Conservation (phyloP, 2,888 invertebrate genomes). For the Philereme transversata region DNA sequence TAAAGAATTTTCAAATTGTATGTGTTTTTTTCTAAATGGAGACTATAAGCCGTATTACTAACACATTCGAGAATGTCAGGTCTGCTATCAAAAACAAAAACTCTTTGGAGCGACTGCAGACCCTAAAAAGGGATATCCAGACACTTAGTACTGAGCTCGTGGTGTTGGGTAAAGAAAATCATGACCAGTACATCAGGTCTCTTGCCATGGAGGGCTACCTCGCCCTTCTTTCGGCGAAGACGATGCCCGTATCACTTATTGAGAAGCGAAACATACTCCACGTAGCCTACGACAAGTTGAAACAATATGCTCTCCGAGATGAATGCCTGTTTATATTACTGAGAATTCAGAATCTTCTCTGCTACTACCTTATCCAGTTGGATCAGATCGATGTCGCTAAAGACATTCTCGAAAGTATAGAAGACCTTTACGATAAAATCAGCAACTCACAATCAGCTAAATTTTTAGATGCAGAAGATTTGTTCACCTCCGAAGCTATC, state of each 20-base stretch:
- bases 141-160: constrained; percentile 60
- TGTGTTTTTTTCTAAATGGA: constrained; percentile 52
- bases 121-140: constrained; percentile 66
- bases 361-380: constrained; percentile 82
- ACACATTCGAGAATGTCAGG: constrained; percentile 65
- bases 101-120: constrained; percentile 57
- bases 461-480: constrained; percentile 80
- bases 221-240: constrained; percentile 67
- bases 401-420: constrained; percentile 77
- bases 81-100: constrained; percentile 62
- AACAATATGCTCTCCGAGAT: constrained; percentile 57
- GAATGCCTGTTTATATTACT: constrained; percentile 81
- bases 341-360: constrained; percentile 83
- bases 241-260: constrained; percentile 60
- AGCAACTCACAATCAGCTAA: constrained; percentile 58
- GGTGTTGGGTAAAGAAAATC: constrained; percentile 67
- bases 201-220: constrained; percentile 76
- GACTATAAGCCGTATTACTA: constrained; percentile 60
- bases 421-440: constrained; percentile 71
- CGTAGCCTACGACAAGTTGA: constrained; percentile 64
- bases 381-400: constrained; percentile 74
- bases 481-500: constrained; percentile 70
- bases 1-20: constrained; percentile 31
- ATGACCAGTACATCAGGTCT: constrained; percentile 62
- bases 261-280: constrained; percentile 69